These are phyloP conservation scores for Noturus placidus DNA, from an alignment of 2,113 vertebrate genomes.

Conservation along the genomic window DNA sequence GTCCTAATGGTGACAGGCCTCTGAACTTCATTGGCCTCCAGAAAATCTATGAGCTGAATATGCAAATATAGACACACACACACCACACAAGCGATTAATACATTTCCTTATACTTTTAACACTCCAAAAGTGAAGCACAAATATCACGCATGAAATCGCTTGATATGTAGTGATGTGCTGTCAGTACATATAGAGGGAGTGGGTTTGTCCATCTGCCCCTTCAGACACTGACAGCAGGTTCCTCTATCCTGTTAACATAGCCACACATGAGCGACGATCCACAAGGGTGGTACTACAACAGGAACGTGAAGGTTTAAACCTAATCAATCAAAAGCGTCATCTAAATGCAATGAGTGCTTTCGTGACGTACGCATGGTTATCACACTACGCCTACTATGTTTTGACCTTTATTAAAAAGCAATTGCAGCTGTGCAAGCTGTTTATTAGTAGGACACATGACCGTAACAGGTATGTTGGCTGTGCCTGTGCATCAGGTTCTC, in stretches of 20 bases:
- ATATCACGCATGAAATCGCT: not conserved
- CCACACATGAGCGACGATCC: slow-evolving; percentile 70
- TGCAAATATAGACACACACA: not conserved
- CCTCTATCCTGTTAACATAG: slow-evolving; percentile 88
- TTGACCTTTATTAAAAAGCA: not conserved
- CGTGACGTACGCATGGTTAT: not conserved
- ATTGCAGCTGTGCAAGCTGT: not conserved
- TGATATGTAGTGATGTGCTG: slow-evolving; percentile 56
- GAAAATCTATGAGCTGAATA: slow-evolving; percentile 86
- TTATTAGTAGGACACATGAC: not conserved
- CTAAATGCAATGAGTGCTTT: not conserved
- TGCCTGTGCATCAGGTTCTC: not conserved
- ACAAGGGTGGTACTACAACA: slow-evolving; percentile 84
- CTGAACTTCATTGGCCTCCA: slow-evolving; percentile 94
- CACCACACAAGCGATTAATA: not conserved
- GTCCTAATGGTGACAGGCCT: slow-evolving; percentile 92
- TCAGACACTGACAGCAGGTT: slow-evolving; percentile 79
- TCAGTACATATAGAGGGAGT: slow-evolving; percentile 78
- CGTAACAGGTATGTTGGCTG: not conserved
- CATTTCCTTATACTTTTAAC: not conserved
- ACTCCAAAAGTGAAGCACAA: not conserved
- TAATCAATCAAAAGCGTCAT: not conserved
- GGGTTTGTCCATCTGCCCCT: slow-evolving; percentile 68
- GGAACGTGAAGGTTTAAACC: slow-evolving; percentile 62
- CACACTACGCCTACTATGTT: not conserved